These are phyloP conservation scores for Epinotia brunnichana DNA, from an alignment of 2,888 invertebrate genomes.

Conservation along the genomic window DNA sequence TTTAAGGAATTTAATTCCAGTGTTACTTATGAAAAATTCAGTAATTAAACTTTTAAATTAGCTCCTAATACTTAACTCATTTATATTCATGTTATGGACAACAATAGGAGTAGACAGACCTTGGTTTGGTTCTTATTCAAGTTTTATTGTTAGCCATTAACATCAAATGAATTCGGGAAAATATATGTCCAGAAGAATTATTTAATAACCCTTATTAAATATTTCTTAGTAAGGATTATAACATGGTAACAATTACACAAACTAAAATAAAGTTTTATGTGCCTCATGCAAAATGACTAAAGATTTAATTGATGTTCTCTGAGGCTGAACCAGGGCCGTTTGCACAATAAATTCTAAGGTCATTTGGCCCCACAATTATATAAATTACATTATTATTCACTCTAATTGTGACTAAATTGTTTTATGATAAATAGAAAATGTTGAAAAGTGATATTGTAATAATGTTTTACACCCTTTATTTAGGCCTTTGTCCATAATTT, in stretches of 20 bases:
- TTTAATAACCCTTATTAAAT: too few relatives aligned
- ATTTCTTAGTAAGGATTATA: too few relatives aligned
- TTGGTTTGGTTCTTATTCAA: background rate
- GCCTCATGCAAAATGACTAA: background rate
- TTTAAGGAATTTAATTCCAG: too few relatives aligned
- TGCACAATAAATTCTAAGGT: background rate
- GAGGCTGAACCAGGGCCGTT: conserved; percentile 9
- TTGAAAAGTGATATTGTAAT: too few relatives aligned
- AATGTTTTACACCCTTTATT: too few relatives aligned
- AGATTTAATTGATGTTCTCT: conserved; percentile 10
- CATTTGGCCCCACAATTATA: background rate
- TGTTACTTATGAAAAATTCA: too few relatives aligned
- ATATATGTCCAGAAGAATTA: background rate
- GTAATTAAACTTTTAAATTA: conserved; percentile 22
- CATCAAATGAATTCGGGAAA: background rate
- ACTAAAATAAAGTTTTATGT: background rate
- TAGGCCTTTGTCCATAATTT: too few relatives aligned
- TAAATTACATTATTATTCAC: background rate
- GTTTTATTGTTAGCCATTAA: background rate
- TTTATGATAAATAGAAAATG: too few relatives aligned
- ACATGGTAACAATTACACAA: too few relatives aligned
- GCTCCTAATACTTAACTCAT: conserved; percentile 11
- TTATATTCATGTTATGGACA: conserved; percentile 2
- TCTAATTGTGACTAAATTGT: too few relatives aligned
- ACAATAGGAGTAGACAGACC: background rate